These are phyloP conservation scores for Drosophila kurseongensis DNA, from an alignment of 1,140 invertebrate species.

Conservation along the genomic window DNA sequence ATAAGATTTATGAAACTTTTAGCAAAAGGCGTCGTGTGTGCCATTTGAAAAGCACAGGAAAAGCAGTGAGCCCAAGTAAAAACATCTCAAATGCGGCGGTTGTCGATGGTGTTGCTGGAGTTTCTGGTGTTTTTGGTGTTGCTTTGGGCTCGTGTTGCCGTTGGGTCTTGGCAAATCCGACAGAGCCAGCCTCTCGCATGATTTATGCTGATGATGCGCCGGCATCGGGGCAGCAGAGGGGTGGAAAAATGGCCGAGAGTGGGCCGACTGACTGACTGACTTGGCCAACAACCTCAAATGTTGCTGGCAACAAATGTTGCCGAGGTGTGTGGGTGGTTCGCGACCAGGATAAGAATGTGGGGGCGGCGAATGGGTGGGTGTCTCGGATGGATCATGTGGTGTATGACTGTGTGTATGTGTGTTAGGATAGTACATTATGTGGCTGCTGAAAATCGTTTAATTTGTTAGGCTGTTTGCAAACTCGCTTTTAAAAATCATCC, in stretches of 20 bases:
- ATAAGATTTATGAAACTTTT: constrained; percentile 83
- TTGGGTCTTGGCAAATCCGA: constrained; percentile 60
- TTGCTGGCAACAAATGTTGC: constrained; percentile 68
- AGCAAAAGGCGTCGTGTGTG: constrained; percentile 72
- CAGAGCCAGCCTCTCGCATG: constrained; percentile 55
- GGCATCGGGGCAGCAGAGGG: background rate
- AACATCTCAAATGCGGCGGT: constrained; percentile 24
- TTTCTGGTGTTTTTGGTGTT: constrained; percentile 20
- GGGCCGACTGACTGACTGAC: constrained; percentile 39
- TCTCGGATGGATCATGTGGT: constrained; percentile 58
- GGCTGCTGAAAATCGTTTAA: constrained; percentile 55
- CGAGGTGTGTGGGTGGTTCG: constrained; percentile 47
- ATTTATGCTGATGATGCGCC: constrained; percentile 79
- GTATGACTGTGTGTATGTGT: constrained; percentile 37
- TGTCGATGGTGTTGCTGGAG: constrained; percentile 17
- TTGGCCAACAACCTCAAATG: constrained; percentile 32
- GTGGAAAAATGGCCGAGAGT: constrained; percentile 28
- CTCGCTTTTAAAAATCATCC: constrained; percentile 41
- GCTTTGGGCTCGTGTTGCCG: constrained; percentile 7
- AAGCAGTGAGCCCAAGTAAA: constrained; percentile 34
- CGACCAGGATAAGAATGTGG: constrained; percentile 36
- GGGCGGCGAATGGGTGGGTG: constrained; percentile 49
- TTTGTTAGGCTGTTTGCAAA: constrained; percentile 77
- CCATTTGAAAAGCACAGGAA: constrained; percentile 60
- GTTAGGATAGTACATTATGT: constrained; percentile 15